Evolutionary conservation across 2,888 invertebrate genomes (phyloP), one percentile per base, ranked within the genome.

Genomic region (Cataglyphis albicans): DNA sequence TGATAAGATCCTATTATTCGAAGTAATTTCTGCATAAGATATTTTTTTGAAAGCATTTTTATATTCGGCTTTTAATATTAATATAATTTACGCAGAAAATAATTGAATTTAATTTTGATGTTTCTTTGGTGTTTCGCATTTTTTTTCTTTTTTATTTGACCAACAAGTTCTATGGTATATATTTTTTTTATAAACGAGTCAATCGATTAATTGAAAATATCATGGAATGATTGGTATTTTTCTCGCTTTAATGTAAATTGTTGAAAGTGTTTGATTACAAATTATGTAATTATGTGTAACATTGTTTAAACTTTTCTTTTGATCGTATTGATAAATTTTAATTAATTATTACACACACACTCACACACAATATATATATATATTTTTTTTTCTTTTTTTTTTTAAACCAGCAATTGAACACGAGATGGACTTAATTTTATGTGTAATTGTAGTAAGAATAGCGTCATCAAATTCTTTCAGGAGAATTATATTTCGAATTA

Each of bases 1-100:
- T 85, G 88, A 89, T 89, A 89, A 88, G 81, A 81, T 68, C 59
- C 5, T 68, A 76, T 82, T 59, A 75, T 86, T 83, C 52, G 75
- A 70, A 80, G 72, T 85, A 85, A 84, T 89, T 89, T 84, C 61
- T 80, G 21, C 72, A 48, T 35, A 65, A 75, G 64, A 68, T 80
- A 74, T 78, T 83, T 80, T 44, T 70, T 55, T 52, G 32, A 35
- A 18, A 57, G 35, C 55, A n/a, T 41, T n/a, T 48, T 55, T 18
- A 29, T 21, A 12, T 70, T 44, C 9, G 38, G 25, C 25, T n/a
- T 70, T 67, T 38, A 68, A 52, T 32, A 41, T 21, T n/a, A n/a
- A n/a, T n/a, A n/a, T n/a, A n/a, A 10, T n/a, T 25, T 32, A 21
- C 4, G 15, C 21, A 21, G 32, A 18, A 32, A 78, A 59, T n/a